Base-by-base conservation (phyloP, 2,888 invertebrate species). In the Hypena proboscidalis region DNA sequence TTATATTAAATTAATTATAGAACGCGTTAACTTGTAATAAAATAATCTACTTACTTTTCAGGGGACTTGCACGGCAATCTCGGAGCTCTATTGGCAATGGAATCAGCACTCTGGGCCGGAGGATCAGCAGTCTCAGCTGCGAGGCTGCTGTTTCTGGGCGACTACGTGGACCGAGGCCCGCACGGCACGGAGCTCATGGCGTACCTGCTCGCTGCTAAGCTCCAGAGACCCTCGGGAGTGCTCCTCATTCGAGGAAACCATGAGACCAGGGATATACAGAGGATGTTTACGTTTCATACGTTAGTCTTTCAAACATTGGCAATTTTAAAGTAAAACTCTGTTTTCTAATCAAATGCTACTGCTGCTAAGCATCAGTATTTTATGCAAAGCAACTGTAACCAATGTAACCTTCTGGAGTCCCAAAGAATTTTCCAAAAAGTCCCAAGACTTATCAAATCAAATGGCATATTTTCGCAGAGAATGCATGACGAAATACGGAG, bases 61-160 rank as follows among this genome's bases (percentile, higher is more conserved):
- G 95, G 95, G 3, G 95, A 96, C 70, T 86, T 96, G 22, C 96
- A 96, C 82, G 96, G 96, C 10, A 96, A 95, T 77, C 92, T 94
- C 49, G 78, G 86, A 4, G 95, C 95, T 57, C 81, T 96, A 19
- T 83, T 94, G 4, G 90, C 92, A 32, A 94, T 95, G 85, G 95
- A 95, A 77, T 90, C 92, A 46, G 91, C 92, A 0, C 80, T 96
- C 7, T 96, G 95, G 95, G 89, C 94, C 9, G 83, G 93, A 44
- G 95, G 95, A 0, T 92, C 94, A 0, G 85, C 92, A 4, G 80
- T 95, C 27, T 92, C 93, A 5, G 94, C 95, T 0, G 92, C 93
- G 2, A 91, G 89, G 9, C 83, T 95, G 42, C 84, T 96, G 4
- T 95, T 95, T 77, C 91, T 96, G 0, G 96, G 96, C 0, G 96